phyloP scores from a whole-genome alignment of 2,113 vertebrate species.

The Collichthys lucidus region DNA sequence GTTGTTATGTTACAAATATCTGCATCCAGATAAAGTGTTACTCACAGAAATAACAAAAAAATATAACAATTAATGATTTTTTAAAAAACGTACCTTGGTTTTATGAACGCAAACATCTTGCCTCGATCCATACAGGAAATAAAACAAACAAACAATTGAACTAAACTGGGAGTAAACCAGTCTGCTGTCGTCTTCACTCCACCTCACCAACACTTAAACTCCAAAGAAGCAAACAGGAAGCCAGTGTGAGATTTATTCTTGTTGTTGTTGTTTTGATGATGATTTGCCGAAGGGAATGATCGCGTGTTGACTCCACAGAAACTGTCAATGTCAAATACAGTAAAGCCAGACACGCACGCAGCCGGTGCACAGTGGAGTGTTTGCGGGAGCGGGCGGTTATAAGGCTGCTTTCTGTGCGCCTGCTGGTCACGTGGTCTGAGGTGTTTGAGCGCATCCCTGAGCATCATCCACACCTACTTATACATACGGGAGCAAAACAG shows the following conservation, averaged over 20 bases:
- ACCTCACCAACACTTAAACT: slow-evolving; percentile 14
- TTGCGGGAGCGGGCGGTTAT: slow-evolving; percentile 45
- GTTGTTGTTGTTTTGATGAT: slow-evolving; percentile 26
- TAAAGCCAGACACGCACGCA: slow-evolving; percentile 31
- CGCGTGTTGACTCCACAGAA: slow-evolving; percentile 3
- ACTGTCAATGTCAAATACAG: slow-evolving; percentile 38
- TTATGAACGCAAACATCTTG: slow-evolving; percentile 22
- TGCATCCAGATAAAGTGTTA: too few relatives aligned
- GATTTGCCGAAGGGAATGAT: background rate
- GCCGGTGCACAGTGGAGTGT: slow-evolving; percentile 26
- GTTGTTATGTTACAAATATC: too few relatives aligned
- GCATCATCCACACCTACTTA: slow-evolving; percentile 19
- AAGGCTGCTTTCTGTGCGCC: slow-evolving; percentile 61
- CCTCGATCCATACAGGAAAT: slow-evolving; percentile 39
- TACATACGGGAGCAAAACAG: background rate
- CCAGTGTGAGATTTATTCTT: background rate
- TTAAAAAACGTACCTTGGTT: slow-evolving; percentile 67
- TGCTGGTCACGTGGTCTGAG: slow-evolving; percentile 73
- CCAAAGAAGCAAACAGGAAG: background rate
- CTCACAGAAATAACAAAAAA: background rate
- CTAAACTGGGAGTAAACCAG: slow-evolving; percentile 16
- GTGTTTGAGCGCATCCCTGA: slow-evolving; percentile 45
- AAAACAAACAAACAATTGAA: background rate
- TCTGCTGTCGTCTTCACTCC: slow-evolving; percentile 8
- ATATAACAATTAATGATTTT: background rate